A percentile compares a stretch with the other conserved stretches of the same genome.
Evolutionary conservation across 2,888 invertebrate genomes (phyloP).

Genomic region (Zele albiditarsus): DNA sequence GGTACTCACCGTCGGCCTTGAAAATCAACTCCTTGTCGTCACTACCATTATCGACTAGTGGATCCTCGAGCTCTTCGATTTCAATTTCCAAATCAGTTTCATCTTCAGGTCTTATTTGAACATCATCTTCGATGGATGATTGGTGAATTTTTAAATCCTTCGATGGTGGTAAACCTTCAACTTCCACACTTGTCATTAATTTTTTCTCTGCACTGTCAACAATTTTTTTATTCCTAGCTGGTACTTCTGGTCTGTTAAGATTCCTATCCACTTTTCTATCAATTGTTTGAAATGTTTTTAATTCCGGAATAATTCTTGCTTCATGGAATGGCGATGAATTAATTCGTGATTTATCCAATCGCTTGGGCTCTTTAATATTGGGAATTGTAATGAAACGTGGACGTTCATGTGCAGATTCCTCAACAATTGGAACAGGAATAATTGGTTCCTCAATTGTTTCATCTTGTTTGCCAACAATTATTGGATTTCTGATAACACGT

Average conservation of each 20-base stretch:
- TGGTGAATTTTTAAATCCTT: background rate
- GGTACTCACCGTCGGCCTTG: slow-evolving; percentile 63
- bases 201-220: slow-evolving; percentile 24
- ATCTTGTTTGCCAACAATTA: slow-evolving; percentile 20
- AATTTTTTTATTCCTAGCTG: slow-evolving; percentile 47
- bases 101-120: slow-evolving; percentile 48
- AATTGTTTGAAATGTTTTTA: slow-evolving; percentile 47
- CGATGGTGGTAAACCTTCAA: background rate
- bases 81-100: slow-evolving; percentile 60
- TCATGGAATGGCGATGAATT: slow-evolving; percentile 55
- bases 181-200: slow-evolving; percentile 10
- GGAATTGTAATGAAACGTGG: slow-evolving; percentile 70
- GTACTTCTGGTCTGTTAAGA: slow-evolving; percentile 44
- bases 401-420: slow-evolving; percentile 53
- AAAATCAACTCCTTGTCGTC: slow-evolving; percentile 65
- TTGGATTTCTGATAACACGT: slow-evolving; percentile 49
- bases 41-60: slow-evolving; percentile 55
- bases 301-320: slow-evolving; percentile 55
- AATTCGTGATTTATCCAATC: slow-evolving; percentile 33
- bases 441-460: slow-evolving; percentile 50
- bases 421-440: slow-evolving; percentile 36
- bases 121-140: slow-evolving; percentile 31
- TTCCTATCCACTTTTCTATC: slow-evolving; percentile 58
- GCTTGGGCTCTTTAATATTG: slow-evolving; percentile 65
- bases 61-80: slow-evolving; percentile 57